These are phyloP conservation scores for Phyllopteryx taeniolatus DNA, from an alignment of 2,113 vertebrate genomes.

Conservation along the genomic window DNA sequence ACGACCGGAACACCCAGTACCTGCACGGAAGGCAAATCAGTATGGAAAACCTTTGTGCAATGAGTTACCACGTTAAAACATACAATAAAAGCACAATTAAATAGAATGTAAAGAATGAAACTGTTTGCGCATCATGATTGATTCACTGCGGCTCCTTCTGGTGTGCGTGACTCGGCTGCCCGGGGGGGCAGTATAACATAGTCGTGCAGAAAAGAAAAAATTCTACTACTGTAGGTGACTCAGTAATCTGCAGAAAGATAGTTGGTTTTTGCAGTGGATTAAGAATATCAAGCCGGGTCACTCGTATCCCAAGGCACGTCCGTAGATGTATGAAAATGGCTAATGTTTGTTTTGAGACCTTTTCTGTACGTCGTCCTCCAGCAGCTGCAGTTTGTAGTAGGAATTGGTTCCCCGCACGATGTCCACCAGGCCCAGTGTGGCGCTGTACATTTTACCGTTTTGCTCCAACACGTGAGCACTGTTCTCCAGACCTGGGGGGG, in stretches of 20 bases:
- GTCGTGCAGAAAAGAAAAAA: not conserved
- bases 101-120: too few relatives aligned
- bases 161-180: not conserved
- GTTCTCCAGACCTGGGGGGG: constrained; percentile 83
- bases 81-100: too few relatives aligned
- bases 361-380: constrained; percentile 91
- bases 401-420: constrained; percentile 95
- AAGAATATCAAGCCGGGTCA: too few relatives aligned
- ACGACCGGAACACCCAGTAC: constrained; percentile 98
- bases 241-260: too few relatives aligned
- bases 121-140: too few relatives aligned
- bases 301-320: too few relatives aligned
- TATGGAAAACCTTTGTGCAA: not conserved
- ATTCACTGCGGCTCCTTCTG: too few relatives aligned
- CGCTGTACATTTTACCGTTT: constrained; percentile 91
- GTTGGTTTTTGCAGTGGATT: too few relatives aligned
- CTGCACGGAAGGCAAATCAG: constrained; percentile 56
- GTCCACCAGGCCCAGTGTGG: constrained; percentile 92
- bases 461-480: constrained; percentile 94
- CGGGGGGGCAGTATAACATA: not conserved
- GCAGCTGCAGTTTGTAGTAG: constrained; percentile 94
- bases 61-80: not conserved
- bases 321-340: too few relatives aligned
- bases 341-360: constrained; percentile 65
- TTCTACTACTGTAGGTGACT: too few relatives aligned